Evolutionary conservation across 2,113 vertebrate genomes (phyloP).

Genomic region (Ibidorhyncha struthersii): DNA sequence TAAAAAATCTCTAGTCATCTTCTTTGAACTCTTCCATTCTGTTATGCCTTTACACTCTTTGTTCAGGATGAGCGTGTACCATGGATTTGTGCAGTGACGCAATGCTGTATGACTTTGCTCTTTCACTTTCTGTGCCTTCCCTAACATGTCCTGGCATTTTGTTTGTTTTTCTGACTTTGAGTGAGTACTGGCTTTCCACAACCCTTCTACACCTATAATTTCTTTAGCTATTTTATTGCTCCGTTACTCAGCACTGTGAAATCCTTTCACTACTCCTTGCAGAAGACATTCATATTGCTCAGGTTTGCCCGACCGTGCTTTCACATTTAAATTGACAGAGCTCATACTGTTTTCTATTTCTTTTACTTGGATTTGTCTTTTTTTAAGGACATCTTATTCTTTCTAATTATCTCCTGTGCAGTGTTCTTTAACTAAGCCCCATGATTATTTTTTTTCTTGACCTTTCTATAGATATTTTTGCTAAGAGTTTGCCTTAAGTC

Average conservation of each 20-base stretch:
- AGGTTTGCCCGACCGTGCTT: not conserved
- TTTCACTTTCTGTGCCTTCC: not conserved
- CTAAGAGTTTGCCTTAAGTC: not conserved
- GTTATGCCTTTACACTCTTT: not conserved
- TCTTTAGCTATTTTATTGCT: not conserved
- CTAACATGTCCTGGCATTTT: not conserved
- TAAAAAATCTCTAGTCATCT: not conserved
- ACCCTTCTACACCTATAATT: not conserved
- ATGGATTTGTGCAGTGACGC: not conserved
- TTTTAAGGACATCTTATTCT: not conserved
- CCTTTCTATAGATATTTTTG: not conserved
- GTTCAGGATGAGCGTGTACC: fast-evolving
- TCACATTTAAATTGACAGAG: not conserved
- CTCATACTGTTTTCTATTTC: not conserved
- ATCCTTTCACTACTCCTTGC: not conserved
- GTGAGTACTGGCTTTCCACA: not conserved
- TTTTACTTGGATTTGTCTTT: not conserved
- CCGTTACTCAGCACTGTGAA: not conserved
- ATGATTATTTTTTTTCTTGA: not conserved
- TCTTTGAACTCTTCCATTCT: not conserved
- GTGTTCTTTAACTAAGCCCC: not conserved
- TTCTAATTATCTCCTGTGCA: not conserved
- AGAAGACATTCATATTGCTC: not conserved
- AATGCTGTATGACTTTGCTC: not conserved
- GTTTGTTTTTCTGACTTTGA: not conserved